Conservation (phyloP, 2,113 vertebrate species). For the Symphodus melops region DNA sequence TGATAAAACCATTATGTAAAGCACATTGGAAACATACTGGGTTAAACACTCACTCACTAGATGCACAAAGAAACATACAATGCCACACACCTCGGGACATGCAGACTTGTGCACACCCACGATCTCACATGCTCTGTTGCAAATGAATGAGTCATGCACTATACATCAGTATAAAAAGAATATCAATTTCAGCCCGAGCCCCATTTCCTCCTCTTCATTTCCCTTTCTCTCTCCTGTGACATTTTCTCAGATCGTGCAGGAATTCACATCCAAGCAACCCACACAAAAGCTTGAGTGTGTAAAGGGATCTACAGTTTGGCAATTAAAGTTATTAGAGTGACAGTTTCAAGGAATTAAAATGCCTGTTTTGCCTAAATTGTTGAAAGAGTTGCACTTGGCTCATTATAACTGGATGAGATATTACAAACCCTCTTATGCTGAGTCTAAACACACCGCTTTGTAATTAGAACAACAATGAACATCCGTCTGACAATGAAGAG, state of each 20-base stretch:
- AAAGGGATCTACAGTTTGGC: not conserved
- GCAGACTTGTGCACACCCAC: slow-evolving; percentile 10
- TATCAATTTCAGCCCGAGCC: slow-evolving; percentile 37
- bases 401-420: too few species aligned
- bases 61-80: not conserved
- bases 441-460: too few species aligned
- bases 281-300: not conserved
- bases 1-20: slow-evolving; percentile 24
- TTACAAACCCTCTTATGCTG: too few species aligned
- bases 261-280: slow-evolving; percentile 12
- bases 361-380: not conserved
- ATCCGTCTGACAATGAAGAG: not conserved
- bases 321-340: slow-evolving; percentile 35
- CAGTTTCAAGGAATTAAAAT: slow-evolving; percentile 15
- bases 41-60: not conserved
- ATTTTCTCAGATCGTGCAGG: slow-evolving; percentile 35
- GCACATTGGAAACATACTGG: not conserved
- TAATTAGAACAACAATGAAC: slow-evolving; percentile 5
- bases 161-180: slow-evolving; percentile 6
- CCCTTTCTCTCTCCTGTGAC: slow-evolving; percentile 26
- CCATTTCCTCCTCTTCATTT: slow-evolving; percentile 21
- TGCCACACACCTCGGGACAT: not conserved
- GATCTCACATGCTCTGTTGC: not conserved
- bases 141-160: slow-evolving; percentile 43
- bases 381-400: too few species aligned